Evolutionary conservation across 2,888 invertebrate genomes (phyloP).

Genomic region (Colostygia pectinataria): DNA sequence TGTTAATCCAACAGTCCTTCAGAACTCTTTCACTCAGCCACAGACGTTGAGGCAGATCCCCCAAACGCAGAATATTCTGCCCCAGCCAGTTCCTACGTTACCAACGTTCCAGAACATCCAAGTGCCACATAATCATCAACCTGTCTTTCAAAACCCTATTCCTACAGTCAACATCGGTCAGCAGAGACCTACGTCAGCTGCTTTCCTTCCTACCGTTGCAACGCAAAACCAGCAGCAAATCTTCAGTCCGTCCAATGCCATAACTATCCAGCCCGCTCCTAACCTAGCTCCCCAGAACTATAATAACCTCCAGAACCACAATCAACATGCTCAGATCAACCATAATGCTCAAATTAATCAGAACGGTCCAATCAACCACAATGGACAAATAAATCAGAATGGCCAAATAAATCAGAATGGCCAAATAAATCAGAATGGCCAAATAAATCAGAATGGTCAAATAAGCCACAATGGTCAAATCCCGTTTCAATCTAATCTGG

Average conservation of each 20-base stretch:
- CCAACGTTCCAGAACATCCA: constrained; percentile 62
- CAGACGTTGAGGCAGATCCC: constrained; percentile 57
- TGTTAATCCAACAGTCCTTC: constrained; percentile 48
- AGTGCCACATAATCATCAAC: constrained; percentile 49
- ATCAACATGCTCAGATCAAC: constrained; percentile 42
- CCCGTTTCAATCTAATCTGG: constrained; percentile 64
- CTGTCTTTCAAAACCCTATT: constrained; percentile 36
- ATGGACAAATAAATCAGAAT: constrained; percentile 17
- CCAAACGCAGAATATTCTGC: constrained; percentile 58
- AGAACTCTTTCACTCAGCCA: constrained; percentile 53
- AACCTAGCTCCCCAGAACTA: constrained; percentile 68
- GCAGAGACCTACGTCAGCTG: constrained; percentile 66
- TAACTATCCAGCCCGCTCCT: constrained; percentile 74
- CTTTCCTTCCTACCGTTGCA: constrained; percentile 68
- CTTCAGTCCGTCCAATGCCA: constrained; percentile 67
- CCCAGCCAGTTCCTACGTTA: constrained; percentile 63
- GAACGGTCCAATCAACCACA: constrained; percentile 14
- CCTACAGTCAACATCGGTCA: constrained; percentile 59
- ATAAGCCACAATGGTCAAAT: constrained; percentile 47
- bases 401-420: constrained; percentile 11
- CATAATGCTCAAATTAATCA: constrained; percentile 41
- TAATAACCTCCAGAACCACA: constrained; percentile 50
- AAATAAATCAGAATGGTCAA: constrained; percentile 17
- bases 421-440: constrained; percentile 14
- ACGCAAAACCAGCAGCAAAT: constrained; percentile 53